A percentile compares a stretch with the other conserved stretches of the same genome.
Conservation (phyloP, 2,797 vertebrate species). For the Thamnophis elegans region DNA sequence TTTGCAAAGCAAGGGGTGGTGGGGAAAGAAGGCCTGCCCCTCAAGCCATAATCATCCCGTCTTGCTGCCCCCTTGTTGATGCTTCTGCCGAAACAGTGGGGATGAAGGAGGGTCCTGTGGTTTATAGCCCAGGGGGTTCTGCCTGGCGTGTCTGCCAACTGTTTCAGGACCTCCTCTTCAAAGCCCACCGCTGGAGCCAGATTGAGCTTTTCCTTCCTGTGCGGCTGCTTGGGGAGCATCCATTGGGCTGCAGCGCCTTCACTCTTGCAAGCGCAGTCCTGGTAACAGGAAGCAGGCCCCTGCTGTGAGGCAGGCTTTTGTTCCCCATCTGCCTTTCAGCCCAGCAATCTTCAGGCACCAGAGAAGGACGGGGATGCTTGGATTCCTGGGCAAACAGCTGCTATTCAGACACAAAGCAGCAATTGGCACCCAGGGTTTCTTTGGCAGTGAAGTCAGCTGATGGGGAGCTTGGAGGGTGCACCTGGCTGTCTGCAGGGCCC, state of each 20-base stretch:
- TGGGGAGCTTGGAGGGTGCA: fast-evolving
- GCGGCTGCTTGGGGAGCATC: not conserved
- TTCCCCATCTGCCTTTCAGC: constrained; percentile 53
- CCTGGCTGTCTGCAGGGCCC: not conserved
- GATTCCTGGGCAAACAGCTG: constrained; percentile 58
- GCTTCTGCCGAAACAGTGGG: not conserved
- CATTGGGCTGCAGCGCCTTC: not conserved
- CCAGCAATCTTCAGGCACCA: constrained; percentile 32
- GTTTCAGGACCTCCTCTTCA: not conserved
- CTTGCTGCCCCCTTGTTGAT: not conserved
- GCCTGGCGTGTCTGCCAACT: not conserved
- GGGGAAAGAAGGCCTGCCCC: not conserved
- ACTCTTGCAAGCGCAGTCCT: not conserved
- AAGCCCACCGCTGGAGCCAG: not conserved
- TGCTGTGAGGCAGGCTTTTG: not conserved
- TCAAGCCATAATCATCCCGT: not conserved
- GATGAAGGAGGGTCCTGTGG: not conserved
- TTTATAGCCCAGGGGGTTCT: not conserved
- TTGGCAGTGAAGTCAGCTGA: fast-evolving
- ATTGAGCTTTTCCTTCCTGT: not conserved
- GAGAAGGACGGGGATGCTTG: constrained; percentile 37
- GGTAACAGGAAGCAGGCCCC: no score
- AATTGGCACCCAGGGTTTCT: constrained; percentile 40
- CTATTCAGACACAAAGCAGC: constrained; percentile 34
- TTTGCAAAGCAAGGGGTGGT: not conserved